Percentiles rank a stretch among this genome's conserved stretches.
Conservation (phyloP, 37 sponge, comb jelly and placozoan species). For the Mnemiopsis leidyi region DNA sequence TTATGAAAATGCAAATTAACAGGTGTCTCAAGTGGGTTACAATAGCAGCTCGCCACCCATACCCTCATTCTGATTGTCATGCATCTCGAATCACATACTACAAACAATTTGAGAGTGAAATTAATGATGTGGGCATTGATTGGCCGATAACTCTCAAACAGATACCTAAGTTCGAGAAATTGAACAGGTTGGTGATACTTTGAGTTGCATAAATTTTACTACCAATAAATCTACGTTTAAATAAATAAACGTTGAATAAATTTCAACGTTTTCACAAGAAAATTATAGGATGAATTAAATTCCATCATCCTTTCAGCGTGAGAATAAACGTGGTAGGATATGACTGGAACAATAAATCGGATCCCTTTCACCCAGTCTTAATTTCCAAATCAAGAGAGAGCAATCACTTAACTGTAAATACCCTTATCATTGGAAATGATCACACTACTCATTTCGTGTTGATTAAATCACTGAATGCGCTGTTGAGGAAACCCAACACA, state of each 20-base stretch:
- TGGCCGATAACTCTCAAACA: background rate
- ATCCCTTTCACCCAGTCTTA: background rate
- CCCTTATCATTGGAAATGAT: background rate
- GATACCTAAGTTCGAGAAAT: background rate
- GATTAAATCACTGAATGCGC: background rate
- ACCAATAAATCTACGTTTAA: too few species aligned
- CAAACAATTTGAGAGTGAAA: background rate
- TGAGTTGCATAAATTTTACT: background rate
- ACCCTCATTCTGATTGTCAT: background rate
- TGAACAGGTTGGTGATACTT: background rate
- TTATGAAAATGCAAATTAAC: background rate
- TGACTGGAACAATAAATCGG: background rate
- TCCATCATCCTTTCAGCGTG: too few species aligned
- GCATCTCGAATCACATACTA: background rate
- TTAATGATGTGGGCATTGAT: background rate
- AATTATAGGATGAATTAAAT: too few species aligned
- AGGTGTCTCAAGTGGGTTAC: background rate
- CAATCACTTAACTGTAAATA: background rate
- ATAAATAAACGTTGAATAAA: too few species aligned
- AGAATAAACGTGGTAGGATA: conserved; percentile 42
- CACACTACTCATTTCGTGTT: conserved; percentile 3
- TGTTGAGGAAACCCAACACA: background rate
- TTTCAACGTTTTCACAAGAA: too few species aligned
- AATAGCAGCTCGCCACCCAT: background rate
- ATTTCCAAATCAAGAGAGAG: background rate